Evolutionary conservation across 23 tunicate species (phyloP).

Genomic region (Oikopleura dioica): DNA sequence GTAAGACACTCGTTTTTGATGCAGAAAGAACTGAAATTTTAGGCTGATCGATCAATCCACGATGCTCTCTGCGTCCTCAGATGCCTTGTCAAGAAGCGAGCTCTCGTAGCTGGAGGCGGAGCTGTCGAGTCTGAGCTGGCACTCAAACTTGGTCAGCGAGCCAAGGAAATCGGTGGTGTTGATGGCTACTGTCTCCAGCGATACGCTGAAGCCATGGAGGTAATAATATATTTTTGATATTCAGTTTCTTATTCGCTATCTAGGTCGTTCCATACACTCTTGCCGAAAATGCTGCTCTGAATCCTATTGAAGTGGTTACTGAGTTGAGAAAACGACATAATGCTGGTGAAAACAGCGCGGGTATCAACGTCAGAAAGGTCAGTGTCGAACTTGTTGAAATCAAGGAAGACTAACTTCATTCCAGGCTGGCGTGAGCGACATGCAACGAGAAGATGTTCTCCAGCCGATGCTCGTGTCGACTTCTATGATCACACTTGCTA

Average conservation of each 20-base stretch:
- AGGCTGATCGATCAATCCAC: conserved; percentile 76
- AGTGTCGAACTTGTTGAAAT: background rate
- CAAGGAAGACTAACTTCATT: background rate
- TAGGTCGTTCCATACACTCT: conserved; percentile 79
- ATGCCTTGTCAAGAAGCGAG: conserved; percentile 78
- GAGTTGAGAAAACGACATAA: conserved; percentile 76
- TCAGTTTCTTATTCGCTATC: no score
- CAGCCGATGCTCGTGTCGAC: conserved; percentile 80
- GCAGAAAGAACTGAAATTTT: background rate
- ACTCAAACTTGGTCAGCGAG: conserved; percentile 38
- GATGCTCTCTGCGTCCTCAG: conserved; percentile 93
- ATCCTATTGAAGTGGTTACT: conserved; percentile 73
- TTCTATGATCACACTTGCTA: conserved; percentile 67
- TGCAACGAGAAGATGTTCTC: conserved; percentile 72
- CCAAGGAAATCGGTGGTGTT: conserved; percentile 69
- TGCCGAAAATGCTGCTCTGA: conserved; percentile 82
- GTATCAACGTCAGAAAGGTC: background rate
- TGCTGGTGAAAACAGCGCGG: conserved; percentile 27
- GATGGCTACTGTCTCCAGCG: conserved; percentile 86
- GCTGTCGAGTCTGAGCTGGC: conserved; percentile 91
- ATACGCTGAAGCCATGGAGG: conserved; percentile 81
- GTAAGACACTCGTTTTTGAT: background rate
- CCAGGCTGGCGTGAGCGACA: conserved; percentile 25
- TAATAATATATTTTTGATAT: no score
- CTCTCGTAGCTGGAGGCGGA: conserved; percentile 87